phyloP scores from a whole-genome alignment of 2,888 invertebrate genomes.

The Dascillus cervinus region DNA sequence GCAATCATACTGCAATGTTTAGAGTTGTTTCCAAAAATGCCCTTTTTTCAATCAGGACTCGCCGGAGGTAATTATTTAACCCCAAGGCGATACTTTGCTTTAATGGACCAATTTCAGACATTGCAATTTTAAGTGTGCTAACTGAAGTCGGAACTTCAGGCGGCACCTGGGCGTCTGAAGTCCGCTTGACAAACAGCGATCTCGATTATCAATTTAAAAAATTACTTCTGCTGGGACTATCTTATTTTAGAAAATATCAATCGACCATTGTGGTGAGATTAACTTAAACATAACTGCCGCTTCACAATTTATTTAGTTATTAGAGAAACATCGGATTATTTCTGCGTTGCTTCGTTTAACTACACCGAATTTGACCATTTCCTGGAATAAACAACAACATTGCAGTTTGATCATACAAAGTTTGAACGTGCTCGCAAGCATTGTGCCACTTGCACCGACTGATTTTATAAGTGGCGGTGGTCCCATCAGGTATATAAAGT shows the following conservation, averaged over 20 bases:
- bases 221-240: conserved; percentile 28
- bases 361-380: conserved; percentile 10
- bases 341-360: conserved; percentile 10
- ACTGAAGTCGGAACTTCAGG: conserved; percentile 25
- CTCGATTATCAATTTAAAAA: conserved; percentile 35
- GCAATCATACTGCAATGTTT: conserved; percentile 25
- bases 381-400: conserved; percentile 25
- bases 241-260: conserved; percentile 19
- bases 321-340: too few species aligned
- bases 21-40: conserved; percentile 25
- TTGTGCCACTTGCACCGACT: conserved; percentile 26
- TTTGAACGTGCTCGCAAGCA: conserved; percentile 22
- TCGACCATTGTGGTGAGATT: conserved; percentile 1
- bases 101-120: conserved; percentile 21
- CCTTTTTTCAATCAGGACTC: conserved; percentile 20
- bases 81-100: too few species aligned
- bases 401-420: conserved; percentile 27
- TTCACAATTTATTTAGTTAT: too few species aligned
- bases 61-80: conserved; percentile 21
- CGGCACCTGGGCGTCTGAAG: conserved; percentile 27
- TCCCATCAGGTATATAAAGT: conserved; percentile 27
- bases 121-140: conserved; percentile 25
- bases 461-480: conserved; percentile 29
- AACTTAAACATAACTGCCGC: too few species aligned
- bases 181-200: conserved; percentile 22